Evolutionary conservation across 2,797 vertebrate species (phyloP), one percentile per base, ranked within the genome.

Genomic region (Urosaurus nigricauda): DNA sequence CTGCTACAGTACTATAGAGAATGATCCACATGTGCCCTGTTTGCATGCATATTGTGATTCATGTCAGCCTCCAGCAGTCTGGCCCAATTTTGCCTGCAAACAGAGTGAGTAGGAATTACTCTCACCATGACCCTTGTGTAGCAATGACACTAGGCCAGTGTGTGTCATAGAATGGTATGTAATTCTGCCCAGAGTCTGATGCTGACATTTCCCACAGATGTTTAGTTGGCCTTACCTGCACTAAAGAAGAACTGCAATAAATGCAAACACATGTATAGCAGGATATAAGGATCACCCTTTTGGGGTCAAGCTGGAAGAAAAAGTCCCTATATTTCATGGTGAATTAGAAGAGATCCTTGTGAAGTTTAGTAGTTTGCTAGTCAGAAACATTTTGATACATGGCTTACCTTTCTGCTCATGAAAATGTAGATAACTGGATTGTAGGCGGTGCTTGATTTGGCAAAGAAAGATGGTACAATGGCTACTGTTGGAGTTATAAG

Each of bases 381-480:
- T 51, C 47, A 5, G 47, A 51, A 0, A 71, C 9, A 13, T 14
- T 88, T 82, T 26, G 47, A 40, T 80, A 75, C 68, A 16, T 43
- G 81, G 79, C 74, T 90, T 94, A 99, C 99, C 98, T 98, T 99
- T 96, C 98, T 98, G 96, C 97, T 98, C 98, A 98, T 98, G 96
- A 98, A 98, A 91, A 97, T 96, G 32, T 98, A 99, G 95, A 99
- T 98, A 90, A 99, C 95, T 4, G 98, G 98, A 94, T 99, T 99
- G 95, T 98, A 98, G 65, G 97, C 97, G 1, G 97, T 97, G 96
- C 98, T 98, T 83, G 98, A 99, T 95, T 98, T 99, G 92, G 98
- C 98, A 89, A 99, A 98, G 92, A 99, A 97, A 4, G 98, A 98
- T 0, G 98, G 98, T 90, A 99, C 97, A 87, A 99, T 94, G 87